A percentile compares a stretch with the other conserved stretches of the same genome.
Evolutionary conservation across 1,140 invertebrate genomes (phyloP).

Genomic region (Ladona fulva): DNA sequence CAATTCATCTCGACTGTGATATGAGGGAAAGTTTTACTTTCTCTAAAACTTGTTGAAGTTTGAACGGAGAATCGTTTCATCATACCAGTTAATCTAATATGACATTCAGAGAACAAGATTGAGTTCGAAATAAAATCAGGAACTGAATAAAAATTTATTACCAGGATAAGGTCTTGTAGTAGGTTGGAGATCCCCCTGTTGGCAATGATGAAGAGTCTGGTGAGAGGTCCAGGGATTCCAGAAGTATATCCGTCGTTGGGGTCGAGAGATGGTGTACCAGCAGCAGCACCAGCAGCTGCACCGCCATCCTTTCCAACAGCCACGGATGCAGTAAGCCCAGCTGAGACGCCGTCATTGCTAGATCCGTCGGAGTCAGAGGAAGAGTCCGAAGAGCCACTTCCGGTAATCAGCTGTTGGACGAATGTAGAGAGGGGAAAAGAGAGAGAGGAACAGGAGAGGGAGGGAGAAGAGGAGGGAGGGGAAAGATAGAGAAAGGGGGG

Average conservation of each 20-base stretch:
- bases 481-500: neutral
- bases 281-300: constrained; percentile 33
- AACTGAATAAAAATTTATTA: constrained; percentile 34
- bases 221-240: constrained; percentile 74
- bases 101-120: too few species aligned
- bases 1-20: too few species aligned
- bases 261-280: neutral
- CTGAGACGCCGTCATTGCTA: neutral
- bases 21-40: too few species aligned
- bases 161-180: constrained; percentile 73
- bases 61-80: too few species aligned
- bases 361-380: neutral
- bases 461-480: neutral
- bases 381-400: neutral
- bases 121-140: too few species aligned
- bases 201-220: constrained; percentile 70
- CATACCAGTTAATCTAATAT: too few species aligned
- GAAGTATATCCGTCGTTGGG: constrained; percentile 51
- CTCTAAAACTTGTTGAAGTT: too few species aligned
- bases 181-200: constrained; percentile 74
- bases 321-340: neutral
- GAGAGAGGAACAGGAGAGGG: neutral
- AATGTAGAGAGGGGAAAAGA: neutral
- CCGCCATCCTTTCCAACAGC: constrained; percentile 30
- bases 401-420: neutral